These are phyloP conservation scores for Tiphia femorata DNA, from an alignment of 2,888 invertebrate species.

Conservation along the genomic window DNA sequence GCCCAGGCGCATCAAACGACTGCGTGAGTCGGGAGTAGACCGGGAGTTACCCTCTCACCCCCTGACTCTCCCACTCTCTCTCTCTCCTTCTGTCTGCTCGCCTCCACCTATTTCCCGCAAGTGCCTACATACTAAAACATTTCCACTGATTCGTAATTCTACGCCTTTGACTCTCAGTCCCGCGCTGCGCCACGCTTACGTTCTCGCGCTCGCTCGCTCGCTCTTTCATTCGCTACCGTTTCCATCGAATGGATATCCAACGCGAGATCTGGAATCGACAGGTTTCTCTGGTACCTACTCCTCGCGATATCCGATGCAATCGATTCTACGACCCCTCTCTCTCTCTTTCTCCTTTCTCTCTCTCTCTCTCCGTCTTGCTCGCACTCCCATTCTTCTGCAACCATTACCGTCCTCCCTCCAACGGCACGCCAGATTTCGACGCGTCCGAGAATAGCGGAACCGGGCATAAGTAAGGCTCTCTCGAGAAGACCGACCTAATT, in stretches of 20 bases:
- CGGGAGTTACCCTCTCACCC: conserved; percentile 10
- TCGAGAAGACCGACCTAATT: conserved; percentile 27
- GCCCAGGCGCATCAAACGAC: conserved; percentile 27
- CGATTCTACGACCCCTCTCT: conserved; percentile 31
- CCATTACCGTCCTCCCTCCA: too few relatives aligned
- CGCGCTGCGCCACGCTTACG: conserved; percentile 33
- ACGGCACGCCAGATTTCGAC: too few relatives aligned
- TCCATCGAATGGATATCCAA: conserved; percentile 36
- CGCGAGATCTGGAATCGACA: conserved; percentile 41
- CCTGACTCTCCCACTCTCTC: background rate
- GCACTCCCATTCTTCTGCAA: conserved; percentile 15
- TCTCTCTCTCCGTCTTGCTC: conserved; percentile 8
- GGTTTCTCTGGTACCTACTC: conserved; percentile 25
- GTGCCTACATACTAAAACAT: conserved; percentile 18
- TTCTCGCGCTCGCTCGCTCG: too few relatives aligned
- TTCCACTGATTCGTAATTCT: conserved; percentile 27
- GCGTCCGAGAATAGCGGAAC: too few relatives aligned
- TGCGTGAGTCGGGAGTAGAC: conserved; percentile 1
- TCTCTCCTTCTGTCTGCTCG: background rate
- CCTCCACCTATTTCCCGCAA: background rate
- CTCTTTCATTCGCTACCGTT: too few relatives aligned
- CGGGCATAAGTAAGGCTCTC: conserved; percentile 1
- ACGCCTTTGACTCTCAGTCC: conserved; percentile 32
- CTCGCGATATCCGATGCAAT: conserved; percentile 22
- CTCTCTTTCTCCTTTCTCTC: background rate